These are phyloP conservation scores for Sepiola atlantica DNA, from an alignment of 2,888 invertebrate species.

Conservation along the genomic window DNA sequence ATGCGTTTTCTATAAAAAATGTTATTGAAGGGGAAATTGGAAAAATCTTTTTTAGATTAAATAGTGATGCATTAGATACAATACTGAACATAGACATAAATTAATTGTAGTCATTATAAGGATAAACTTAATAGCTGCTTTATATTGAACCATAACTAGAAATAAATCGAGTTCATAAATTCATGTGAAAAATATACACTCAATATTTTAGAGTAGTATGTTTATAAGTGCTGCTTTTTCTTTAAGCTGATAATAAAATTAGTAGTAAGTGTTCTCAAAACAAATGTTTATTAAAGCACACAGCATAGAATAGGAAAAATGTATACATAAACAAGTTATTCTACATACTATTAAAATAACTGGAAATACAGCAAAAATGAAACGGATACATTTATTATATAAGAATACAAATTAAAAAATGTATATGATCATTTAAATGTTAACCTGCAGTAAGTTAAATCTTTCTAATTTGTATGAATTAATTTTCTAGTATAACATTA, in stretches of 20 bases:
- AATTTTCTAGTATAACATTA: neutral
- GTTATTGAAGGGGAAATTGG: neutral
- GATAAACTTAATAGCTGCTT: neutral
- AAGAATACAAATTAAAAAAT: slow-evolving; percentile 32
- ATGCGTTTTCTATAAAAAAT: neutral
- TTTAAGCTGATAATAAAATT: neutral
- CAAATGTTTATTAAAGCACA: neutral
- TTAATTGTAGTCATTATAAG: too few relatives aligned
- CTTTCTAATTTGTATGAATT: neutral
- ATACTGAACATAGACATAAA: too few relatives aligned
- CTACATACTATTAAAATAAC: neutral
- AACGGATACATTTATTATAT: neutral
- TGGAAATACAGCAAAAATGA: neutral
- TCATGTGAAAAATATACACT: neutral
- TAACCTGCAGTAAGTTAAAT: neutral
- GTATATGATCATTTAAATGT: neutral
- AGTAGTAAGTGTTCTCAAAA: neutral
- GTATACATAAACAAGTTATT: neutral
- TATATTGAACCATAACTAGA: neutral
- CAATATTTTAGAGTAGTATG: neutral
- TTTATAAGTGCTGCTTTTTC: neutral
- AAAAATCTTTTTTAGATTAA: neutral
- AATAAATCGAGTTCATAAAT: neutral
- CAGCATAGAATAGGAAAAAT: neutral
- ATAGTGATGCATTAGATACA: neutral